phyloP scores from a whole-genome alignment of 92 coral and sea anemone species.

The Meandrina meandrites region DNA sequence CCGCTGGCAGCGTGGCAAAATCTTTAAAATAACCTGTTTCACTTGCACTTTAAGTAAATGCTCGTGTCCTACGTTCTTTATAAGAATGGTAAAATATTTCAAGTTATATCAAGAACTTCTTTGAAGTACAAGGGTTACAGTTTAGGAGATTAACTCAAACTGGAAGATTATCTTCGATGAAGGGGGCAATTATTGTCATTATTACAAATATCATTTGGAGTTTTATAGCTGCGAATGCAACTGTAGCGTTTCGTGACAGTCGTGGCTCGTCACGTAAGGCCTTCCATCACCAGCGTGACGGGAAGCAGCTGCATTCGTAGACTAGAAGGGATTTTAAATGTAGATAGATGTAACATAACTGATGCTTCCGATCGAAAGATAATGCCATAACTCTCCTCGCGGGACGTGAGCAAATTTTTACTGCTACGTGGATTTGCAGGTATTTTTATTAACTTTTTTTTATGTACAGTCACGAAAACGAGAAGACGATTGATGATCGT shows the following conservation, averaged over 20 bases:
- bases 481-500: slow-evolving; percentile 4
- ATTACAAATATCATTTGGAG: not conserved
- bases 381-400: not conserved
- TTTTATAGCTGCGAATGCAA: not conserved
- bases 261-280: not conserved
- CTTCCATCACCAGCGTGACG: not conserved
- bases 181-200: not conserved
- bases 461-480: not conserved
- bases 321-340: not conserved
- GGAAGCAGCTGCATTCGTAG: not conserved
- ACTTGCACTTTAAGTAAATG: not conserved
- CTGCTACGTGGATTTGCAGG: not conserved
- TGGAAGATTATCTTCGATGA: not conserved
- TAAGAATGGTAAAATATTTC: slow-evolving; percentile 4
- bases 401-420: not conserved
- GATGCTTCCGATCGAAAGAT: not conserved
- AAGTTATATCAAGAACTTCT: not conserved
- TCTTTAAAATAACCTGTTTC: not conserved
- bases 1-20: not conserved
- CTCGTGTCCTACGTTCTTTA: not conserved
- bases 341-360: not conserved
- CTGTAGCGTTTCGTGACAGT: not conserved
- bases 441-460: not conserved
- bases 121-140: not conserved
- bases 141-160: not conserved